phyloP scores from a whole-genome alignment of 1,140 invertebrate species.

The Lepidotrigona ventralis region DNA sequence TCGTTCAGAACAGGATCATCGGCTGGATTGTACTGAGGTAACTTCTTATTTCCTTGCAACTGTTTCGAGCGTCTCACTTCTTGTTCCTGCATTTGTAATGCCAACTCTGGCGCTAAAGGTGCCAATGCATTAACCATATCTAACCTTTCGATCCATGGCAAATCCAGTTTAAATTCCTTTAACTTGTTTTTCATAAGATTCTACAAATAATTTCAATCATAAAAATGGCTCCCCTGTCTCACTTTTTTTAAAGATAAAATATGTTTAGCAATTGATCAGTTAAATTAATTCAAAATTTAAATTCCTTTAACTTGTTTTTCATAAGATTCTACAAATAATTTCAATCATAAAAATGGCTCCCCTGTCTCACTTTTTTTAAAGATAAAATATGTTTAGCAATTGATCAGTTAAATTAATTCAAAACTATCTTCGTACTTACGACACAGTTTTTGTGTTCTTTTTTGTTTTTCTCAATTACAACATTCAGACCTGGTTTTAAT shows the following conservation, averaged over 20 bases:
- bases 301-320: slow-evolving; percentile 86
- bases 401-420: neutral
- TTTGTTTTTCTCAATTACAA: slow-evolving; percentile 82
- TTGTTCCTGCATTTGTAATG: slow-evolving; percentile 87
- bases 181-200: slow-evolving; percentile 84
- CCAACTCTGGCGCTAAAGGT: slow-evolving; percentile 90
- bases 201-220: slow-evolving; percentile 53
- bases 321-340: slow-evolving; percentile 74
- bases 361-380: neutral
- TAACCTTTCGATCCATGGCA: slow-evolving; percentile 93
- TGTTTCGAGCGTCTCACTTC: slow-evolving; percentile 85
- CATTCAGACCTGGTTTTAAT: slow-evolving; percentile 91
- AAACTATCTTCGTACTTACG: slow-evolving; percentile 74
- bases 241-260: neutral
- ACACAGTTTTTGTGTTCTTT: slow-evolving; percentile 85
- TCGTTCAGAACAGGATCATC: slow-evolving; percentile 94
- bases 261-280: neutral
- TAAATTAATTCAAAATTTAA: slow-evolving; percentile 76
- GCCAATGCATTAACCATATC: slow-evolving; percentile 89
- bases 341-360: neutral
- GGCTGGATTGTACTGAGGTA: slow-evolving; percentile 82
- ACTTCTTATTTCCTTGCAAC: slow-evolving; percentile 85
- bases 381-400: neutral
- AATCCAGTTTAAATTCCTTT: slow-evolving; percentile 85
- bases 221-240: neutral